Evolutionary conservation across 23 tunicate genomes (phyloP).

Genomic region (Oikopleura dioica): DNA sequence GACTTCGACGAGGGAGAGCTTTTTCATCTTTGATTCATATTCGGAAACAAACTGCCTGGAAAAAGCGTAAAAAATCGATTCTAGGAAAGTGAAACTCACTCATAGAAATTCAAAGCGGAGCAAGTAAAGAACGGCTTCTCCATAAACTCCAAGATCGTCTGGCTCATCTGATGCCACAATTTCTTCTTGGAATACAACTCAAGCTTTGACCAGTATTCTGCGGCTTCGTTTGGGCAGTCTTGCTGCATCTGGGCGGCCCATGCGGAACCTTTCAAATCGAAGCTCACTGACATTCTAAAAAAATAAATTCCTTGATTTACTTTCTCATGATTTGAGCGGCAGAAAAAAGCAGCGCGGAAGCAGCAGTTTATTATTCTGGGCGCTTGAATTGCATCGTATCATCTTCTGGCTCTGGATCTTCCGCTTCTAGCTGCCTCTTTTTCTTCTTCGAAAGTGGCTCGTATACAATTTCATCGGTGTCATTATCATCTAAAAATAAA

Average conservation of each 20-base stretch:
- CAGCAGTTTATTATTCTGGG: too few species aligned
- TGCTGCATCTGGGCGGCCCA: background rate
- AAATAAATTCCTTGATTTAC: background rate
- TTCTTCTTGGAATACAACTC: background rate
- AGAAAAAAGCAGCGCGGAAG: background rate
- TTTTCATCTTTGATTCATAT: too few species aligned
- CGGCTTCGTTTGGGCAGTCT: background rate
- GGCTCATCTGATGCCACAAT: background rate
- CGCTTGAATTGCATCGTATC: background rate
- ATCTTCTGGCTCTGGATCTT: background rate
- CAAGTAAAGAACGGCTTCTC: too few species aligned
- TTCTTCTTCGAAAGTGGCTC: background rate
- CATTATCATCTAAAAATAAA: too few species aligned
- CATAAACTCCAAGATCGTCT: too few species aligned
- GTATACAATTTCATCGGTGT: background rate
- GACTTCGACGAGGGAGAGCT: too few species aligned
- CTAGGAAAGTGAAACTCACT: too few species aligned
- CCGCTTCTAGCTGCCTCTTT: background rate
- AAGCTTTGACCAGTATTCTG: background rate
- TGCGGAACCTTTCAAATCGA: background rate
- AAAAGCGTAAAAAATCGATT: too few species aligned
- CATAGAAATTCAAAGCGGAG: too few species aligned
- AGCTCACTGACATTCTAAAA: background rate
- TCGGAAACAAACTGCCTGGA: too few species aligned
- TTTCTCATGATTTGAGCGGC: background rate